phyloP scores from a whole-genome alignment of 2,888 invertebrate genomes.

The Drosophila falleni region DNA sequence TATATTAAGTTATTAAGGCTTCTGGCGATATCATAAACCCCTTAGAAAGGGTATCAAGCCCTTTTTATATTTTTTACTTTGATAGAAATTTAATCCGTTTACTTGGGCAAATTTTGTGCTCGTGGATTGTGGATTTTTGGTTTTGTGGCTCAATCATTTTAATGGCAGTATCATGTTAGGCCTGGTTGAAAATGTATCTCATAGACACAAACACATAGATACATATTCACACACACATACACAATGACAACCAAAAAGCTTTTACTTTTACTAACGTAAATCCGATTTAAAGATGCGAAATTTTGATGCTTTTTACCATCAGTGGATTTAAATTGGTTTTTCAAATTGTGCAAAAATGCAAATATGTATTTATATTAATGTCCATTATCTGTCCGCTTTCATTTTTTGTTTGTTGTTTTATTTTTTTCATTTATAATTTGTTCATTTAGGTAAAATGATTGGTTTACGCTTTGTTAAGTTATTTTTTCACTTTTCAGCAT shows the following conservation, averaged over 20 bases:
- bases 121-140: conserved; percentile 65
- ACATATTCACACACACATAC: not conserved
- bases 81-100: conserved; percentile 74
- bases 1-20: not conserved
- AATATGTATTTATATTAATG: conserved; percentile 29
- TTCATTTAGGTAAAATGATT: conserved; percentile 40
- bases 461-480: conserved; percentile 26
- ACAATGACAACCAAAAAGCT: not conserved
- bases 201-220: conserved; percentile 27
- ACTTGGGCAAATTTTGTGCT: conserved; percentile 52
- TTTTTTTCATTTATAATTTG: not conserved
- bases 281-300: conserved; percentile 29
- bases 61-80: not conserved
- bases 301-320: conserved; percentile 10
- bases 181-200: conserved; percentile 52
- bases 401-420: not conserved
- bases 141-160: conserved; percentile 75
- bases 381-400: not conserved
- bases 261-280: conserved; percentile 15
- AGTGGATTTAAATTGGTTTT: conserved; percentile 7
- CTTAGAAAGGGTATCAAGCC: conserved; percentile 22
- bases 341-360: conserved; percentile 19
- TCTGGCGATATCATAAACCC: not conserved
- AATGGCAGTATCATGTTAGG: conserved; percentile 73
- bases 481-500: conserved; percentile 10